Base-by-base conservation (phyloP, 2,797 vertebrate species). In the Todus mexicanus region DNA sequence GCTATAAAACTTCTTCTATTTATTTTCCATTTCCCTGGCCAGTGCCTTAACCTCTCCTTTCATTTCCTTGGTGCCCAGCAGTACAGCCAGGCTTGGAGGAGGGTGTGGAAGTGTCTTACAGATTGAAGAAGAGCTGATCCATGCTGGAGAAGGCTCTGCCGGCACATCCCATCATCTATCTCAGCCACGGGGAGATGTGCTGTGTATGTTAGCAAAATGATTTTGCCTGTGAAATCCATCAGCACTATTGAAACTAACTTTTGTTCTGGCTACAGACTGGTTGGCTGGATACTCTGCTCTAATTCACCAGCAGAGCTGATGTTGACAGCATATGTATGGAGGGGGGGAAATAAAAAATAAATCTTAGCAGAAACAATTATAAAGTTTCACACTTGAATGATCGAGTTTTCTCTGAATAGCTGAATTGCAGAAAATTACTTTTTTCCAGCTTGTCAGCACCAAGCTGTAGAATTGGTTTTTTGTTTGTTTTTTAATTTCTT, bases 321-420 rank as follows among this genome's bases (percentile, higher is more conserved):
- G 60, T 18, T 45, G 57, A 82, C 45, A 68, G 40, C 10, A 18
- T 33, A 10, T 40, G 27, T 2, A 20, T 12, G 20, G 2, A 3
- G 0, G 19, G 16, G 22, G 20, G 6, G 9, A 5, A 2, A n/a
- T n/a, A 0, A 7, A 11, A 2, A 5, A 7, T 13, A 75, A 18
- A 60, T 5, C 29, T 37, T 37, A 80, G 50, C 54, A 93, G 75
- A 90, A 90, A 79, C 48, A 64, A 76, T 91, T 90, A 76, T 21
- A 53, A 94, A 71, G 54, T 18, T 79, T 79, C 53, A 73, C 13
- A 43, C 80, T 84, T 63, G 77, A 90, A 73, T 35, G 50, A 77
- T 53, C 31, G 40, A 26, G 7, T 84, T 90, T 80, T 45, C 61
- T 71, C 50, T 77, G 50, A 95, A 84, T 47, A 94, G 84, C 57